A percentile compares a stretch with the other conserved stretches of the same genome.
These are phyloP conservation scores for Volucella bombylans DNA, from an alignment of 2,888 invertebrate genomes.

Conservation along the genomic window DNA sequence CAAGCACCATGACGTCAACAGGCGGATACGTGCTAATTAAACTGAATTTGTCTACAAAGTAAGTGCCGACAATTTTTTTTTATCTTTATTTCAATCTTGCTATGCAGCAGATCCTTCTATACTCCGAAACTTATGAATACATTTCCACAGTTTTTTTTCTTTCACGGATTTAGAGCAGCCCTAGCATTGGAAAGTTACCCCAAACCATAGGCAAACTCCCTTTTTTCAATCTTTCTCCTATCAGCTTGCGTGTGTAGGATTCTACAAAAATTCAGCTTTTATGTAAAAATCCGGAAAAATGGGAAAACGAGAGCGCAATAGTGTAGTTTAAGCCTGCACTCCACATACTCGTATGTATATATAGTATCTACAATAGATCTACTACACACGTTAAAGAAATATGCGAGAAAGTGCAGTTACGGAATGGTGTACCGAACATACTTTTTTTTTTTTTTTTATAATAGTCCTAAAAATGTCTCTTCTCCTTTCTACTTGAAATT, in stretches of 20 bases:
- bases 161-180: slow-evolving; percentile 46
- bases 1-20: slow-evolving; percentile 67
- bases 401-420: slow-evolving; percentile 54
- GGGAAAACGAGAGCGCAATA: slow-evolving; percentile 53
- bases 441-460: slow-evolving; percentile 28
- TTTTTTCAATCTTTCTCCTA: background rate
- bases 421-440: slow-evolving; percentile 36
- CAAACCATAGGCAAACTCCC: slow-evolving; percentile 8
- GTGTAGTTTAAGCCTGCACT: slow-evolving; percentile 60
- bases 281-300: slow-evolving; percentile 22
- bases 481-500: slow-evolving; percentile 51
- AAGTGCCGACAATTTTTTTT: slow-evolving; percentile 70
- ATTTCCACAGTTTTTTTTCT: background rate
- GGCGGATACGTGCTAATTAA: slow-evolving; percentile 74
- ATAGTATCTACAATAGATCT: too few species aligned
- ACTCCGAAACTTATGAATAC: background rate
- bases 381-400: slow-evolving; percentile 12
- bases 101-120: slow-evolving; percentile 10
- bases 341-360: background rate
- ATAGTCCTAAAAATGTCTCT: slow-evolving; percentile 60
- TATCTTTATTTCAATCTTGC: slow-evolving; percentile 35
- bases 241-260: slow-evolving; percentile 1
- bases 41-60: slow-evolving; percentile 73
- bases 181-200: slow-evolving; percentile 37
- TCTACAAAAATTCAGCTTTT: slow-evolving; percentile 24